phyloP scores from a whole-genome alignment of 2,797 vertebrate genomes.

The Gouania willdenowi region DNA sequence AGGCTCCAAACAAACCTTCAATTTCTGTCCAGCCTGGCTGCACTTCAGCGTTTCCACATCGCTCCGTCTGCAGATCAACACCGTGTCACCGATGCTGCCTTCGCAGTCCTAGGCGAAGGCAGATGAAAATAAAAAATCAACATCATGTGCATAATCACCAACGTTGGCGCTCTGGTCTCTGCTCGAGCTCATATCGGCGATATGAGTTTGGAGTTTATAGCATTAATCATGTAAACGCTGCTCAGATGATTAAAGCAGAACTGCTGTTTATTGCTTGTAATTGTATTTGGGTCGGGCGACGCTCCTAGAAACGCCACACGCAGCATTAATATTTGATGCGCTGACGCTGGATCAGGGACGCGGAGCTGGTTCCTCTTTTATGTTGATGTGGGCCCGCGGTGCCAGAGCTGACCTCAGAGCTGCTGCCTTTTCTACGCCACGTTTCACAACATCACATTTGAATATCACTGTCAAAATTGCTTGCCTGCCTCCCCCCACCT shows the following conservation, averaged over 20 bases:
- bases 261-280: conserved; percentile 73
- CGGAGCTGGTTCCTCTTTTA: conserved; percentile 35
- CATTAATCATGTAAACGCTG: conserved; percentile 73
- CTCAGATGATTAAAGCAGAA: conserved; percentile 72
- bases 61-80: conserved; percentile 11
- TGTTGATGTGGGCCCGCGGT: conserved; percentile 42
- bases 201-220: conserved; percentile 66
- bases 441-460: conserved; percentile 38
- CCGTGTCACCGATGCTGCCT: too few relatives aligned
- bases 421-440: conserved; percentile 26
- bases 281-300: conserved; percentile 65
- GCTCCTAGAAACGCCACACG: conserved; percentile 59
- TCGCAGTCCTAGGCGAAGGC: conserved; percentile 33
- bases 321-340: conserved; percentile 69
- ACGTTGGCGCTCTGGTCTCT: conserved; percentile 43
- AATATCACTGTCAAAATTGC: conserved; percentile 40
- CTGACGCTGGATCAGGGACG: conserved; percentile 55
- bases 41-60: conserved; percentile 1
- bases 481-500: conserved; percentile 20
- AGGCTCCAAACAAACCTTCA: not conserved
- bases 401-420: conserved; percentile 56
- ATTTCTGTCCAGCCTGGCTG: conserved; percentile 12
- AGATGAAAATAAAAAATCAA: conserved; percentile 66
- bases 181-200: conserved; percentile 58
- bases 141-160: conserved; percentile 66